Conservation (phyloP, 2,113 vertebrate species). For the Cyprinodon tularosa region DNA sequence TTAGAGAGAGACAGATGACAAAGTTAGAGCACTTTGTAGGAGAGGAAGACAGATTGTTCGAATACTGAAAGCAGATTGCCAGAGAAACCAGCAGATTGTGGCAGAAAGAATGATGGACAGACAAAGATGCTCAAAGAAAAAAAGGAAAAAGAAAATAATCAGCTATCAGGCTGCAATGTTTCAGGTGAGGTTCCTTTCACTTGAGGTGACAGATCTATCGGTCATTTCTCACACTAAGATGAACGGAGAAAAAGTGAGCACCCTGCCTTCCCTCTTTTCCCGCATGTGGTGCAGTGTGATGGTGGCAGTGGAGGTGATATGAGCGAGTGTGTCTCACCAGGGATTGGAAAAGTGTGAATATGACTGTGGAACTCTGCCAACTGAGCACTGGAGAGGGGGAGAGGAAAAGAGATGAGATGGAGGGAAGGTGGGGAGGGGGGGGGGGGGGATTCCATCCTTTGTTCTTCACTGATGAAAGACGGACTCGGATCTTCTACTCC, state of each 20-base stretch:
- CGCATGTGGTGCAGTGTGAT: constrained; percentile 63
- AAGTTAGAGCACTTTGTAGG: constrained; percentile 46
- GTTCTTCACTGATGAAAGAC: constrained; percentile 80
- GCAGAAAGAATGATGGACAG: constrained; percentile 26
- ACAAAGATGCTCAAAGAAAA: constrained; percentile 2
- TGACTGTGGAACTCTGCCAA: constrained; percentile 74
- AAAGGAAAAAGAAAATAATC: constrained; percentile 9
- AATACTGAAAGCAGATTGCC: constrained; percentile 40
- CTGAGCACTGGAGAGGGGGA: constrained; percentile 40
- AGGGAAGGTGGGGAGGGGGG: constrained; percentile 30
- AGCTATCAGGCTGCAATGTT: constrained; percentile 18
- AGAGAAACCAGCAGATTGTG: constrained; percentile 37
- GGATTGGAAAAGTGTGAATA: constrained; percentile 70
- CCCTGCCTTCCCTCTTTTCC: constrained; percentile 14
- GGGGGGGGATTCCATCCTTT: constrained; percentile 67
- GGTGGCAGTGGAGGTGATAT: constrained; percentile 50
- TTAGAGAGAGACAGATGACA: constrained; percentile 47
- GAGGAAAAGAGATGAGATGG: constrained; percentile 13
- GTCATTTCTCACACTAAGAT: constrained; percentile 43
- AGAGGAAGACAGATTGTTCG: constrained; percentile 25
- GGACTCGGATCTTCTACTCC: constrained; percentile 71
- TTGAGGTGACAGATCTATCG: constrained; percentile 54
- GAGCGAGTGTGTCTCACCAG: constrained; percentile 53
- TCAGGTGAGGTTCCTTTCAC: constrained; percentile 32
- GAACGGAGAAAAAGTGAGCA: constrained; percentile 40